Conservation (phyloP, 1,140 invertebrate species). For the Drosophila santomea region DNA sequence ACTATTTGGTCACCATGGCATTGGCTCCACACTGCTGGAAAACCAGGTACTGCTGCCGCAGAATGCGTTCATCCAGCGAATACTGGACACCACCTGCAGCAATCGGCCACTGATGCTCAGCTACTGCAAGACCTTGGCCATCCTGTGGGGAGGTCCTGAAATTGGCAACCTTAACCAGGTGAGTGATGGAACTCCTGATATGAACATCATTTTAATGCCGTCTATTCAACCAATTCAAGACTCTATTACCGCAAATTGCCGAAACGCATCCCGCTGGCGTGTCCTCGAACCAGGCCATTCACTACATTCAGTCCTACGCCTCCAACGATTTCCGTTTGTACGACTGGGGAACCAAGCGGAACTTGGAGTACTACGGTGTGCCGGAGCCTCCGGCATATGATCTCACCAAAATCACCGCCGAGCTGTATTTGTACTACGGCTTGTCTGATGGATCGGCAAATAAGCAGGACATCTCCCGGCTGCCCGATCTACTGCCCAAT, state of each 20-base stretch:
- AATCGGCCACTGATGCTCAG: constrained; percentile 47
- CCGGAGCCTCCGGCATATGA: constrained; percentile 86
- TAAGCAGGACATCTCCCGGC: constrained; percentile 83
- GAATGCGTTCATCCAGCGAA: constrained; percentile 54
- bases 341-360: constrained; percentile 84
- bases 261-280: constrained; percentile 85
- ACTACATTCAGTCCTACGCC: constrained; percentile 85
- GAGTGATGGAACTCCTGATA: neutral
- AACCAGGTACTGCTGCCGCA: constrained; percentile 70
- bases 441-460: constrained; percentile 87
- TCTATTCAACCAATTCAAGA: constrained; percentile 18
- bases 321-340: constrained; percentile 82
- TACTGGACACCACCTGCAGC: constrained; percentile 67
- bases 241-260: constrained; percentile 61
- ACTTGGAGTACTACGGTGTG: constrained; percentile 84
- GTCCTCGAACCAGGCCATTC: constrained; percentile 85
- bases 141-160: constrained; percentile 61
- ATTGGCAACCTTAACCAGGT: constrained; percentile 66
- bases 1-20: constrained; percentile 47
- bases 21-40: constrained; percentile 48
- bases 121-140: constrained; percentile 64
- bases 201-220: too few species aligned
- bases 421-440: constrained; percentile 88
- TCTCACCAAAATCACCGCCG: constrained; percentile 86
- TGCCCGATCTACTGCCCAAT: constrained; percentile 84